Base-by-base conservation (phyloP, 2,113 vertebrate species). In the Cervus canadensis region DNA sequence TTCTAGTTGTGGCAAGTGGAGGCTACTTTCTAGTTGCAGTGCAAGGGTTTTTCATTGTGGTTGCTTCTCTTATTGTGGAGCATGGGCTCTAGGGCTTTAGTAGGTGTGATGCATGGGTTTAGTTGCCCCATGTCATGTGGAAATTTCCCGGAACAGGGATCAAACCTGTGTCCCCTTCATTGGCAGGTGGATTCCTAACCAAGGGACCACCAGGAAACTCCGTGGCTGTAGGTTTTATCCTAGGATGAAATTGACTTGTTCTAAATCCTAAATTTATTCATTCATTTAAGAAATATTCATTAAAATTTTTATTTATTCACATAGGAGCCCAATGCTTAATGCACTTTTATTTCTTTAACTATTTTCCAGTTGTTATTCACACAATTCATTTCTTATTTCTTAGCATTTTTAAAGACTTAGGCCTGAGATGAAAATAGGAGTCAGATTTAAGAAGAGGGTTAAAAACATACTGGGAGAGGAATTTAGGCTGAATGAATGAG, bases 221-320 rank as follows among this genome's bases (percentile, higher is more conserved):
- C 2, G 23, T 48, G 13, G n/a, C 17, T 87, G 2, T 3, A 26
- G 84, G 28, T 74, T 78, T 95, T 74, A 67, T 23, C 30, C 83
- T 81, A n/a, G 60, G 21, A 43, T 92, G 30, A 67, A 86, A 64
- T 50, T 92, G 64, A 50, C 60, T 62, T 96, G 56, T 74, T 85
- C 48, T 89, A 96, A 87, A 90, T 83, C 62, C 36, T 81, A 94
- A 88, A 60, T 84, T 33, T 67, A 93, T 94, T 93, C 43, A 89
- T 48, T 93, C 33, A 92, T 40, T n/a, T 84, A 89, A 91, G 71
- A 96, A 97, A 85, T 64, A 43, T 5, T 93, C 30, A 62, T 57
- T 92, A 84, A 67, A 45, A 86, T 28, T 85, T 59, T 0, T 82
- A 91, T 95, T 94, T 88, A 50, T n/a, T 91, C 78, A 94, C 36